Evolutionary conservation across 1,140 invertebrate species (phyloP).

Genomic region (Meloidogyne hapla): DNA sequence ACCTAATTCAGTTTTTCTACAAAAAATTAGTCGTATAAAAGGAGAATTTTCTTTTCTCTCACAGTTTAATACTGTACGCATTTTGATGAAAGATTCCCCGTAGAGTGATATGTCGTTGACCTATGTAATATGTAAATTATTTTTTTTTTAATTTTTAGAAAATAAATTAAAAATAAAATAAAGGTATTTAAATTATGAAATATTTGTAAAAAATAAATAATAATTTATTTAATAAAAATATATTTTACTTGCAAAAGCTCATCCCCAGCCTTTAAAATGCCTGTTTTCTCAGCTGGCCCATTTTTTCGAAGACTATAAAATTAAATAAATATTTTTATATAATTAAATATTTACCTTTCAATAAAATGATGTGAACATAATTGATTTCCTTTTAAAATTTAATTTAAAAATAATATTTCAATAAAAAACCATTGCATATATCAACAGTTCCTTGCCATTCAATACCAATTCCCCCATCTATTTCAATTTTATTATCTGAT

Average conservation of each 20-base stretch:
- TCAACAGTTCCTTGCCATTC: conserved; percentile 93
- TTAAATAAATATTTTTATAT: too few species aligned
- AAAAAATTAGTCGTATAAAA: conserved; percentile 47
- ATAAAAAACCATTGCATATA: conserved; percentile 75
- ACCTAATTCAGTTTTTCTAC: conserved; percentile 49
- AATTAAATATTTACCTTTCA: conserved; percentile 66
- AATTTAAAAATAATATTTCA: conserved; percentile 55
- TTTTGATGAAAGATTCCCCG: conserved; percentile 69
- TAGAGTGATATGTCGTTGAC: conserved; percentile 91
- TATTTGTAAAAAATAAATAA: too few species aligned
- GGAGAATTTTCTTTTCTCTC: conserved; percentile 30
- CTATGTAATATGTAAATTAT: too few species aligned
- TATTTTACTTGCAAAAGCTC: conserved; percentile 78
- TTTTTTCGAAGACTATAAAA: conserved; percentile 76
- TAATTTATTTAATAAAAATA: too few species aligned
- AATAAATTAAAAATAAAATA: conserved; percentile 11
- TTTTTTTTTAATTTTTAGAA: too few species aligned
- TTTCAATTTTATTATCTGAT: conserved; percentile 50
- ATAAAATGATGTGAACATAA: conserved; percentile 82
- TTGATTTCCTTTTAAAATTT: conserved; percentile 65
- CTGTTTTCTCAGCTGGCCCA: conserved; percentile 87
- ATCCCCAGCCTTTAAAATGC: conserved; percentile 78
- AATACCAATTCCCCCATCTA: conserved; percentile 84
- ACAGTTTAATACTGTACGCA: conserved; percentile 50
- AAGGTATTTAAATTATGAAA: too few species aligned